A percentile compares a stretch with the other conserved stretches of the same genome.
Conservation (phyloP, 2,888 invertebrate species). For the Sylvicola fuscatus region DNA sequence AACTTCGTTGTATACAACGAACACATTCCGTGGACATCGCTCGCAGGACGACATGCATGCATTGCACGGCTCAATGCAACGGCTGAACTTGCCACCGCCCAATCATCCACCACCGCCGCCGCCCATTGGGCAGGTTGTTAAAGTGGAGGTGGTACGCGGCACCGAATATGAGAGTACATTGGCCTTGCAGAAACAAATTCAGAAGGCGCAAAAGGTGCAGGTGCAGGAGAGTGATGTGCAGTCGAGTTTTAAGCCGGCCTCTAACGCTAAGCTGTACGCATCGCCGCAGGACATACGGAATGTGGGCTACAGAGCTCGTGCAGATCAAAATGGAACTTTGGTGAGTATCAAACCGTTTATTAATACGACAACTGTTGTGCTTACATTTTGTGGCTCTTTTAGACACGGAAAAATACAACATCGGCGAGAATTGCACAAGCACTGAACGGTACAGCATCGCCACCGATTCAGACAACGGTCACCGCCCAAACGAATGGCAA, state of each 20-base stretch:
- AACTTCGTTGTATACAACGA: conserved; percentile 20
- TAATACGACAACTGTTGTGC: too few species aligned
- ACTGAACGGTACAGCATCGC: conserved; percentile 1
- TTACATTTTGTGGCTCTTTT: too few species aligned
- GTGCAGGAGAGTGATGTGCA: conserved; percentile 32
- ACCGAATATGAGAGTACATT: conserved; percentile 27
- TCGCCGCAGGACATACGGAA: conserved; percentile 68
- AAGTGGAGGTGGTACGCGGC: conserved; percentile 37
- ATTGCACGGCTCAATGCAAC: conserved; percentile 23
- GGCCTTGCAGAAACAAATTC: conserved; percentile 20
- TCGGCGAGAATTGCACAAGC: not conserved
- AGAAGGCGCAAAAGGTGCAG: conserved; percentile 15
- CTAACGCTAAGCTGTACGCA: conserved; percentile 70
- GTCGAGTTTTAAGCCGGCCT: conserved; percentile 78
- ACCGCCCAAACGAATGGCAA: conserved; percentile 10
- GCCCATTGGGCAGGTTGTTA: conserved; percentile 46
- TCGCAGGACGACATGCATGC: conserved; percentile 49
- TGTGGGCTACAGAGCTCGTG: conserved; percentile 40
- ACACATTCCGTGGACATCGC: conserved; percentile 32
- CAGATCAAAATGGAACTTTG: conserved; percentile 20
- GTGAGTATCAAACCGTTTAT: conserved; percentile 7
- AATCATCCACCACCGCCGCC: conserved; percentile 68
- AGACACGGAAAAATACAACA: too few species aligned
- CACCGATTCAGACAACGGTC: conserved; percentile 9
- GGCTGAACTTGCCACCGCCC: conserved; percentile 48